These are phyloP conservation scores for Eonycteris spelaea DNA, from an alignment of 2,113 vertebrate genomes.

Conservation along the genomic window DNA sequence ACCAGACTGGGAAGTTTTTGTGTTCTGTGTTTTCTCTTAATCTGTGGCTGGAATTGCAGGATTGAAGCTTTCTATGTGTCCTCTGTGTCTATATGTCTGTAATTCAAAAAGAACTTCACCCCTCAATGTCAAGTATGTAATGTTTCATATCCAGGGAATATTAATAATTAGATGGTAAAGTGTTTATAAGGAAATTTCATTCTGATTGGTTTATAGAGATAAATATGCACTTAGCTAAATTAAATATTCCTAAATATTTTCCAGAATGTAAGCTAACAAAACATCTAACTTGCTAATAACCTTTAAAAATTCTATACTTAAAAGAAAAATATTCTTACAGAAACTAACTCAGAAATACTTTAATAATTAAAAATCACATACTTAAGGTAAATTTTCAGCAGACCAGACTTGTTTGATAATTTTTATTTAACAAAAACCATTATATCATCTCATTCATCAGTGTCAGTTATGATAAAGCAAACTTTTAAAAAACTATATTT, in stretches of 20 bases:
- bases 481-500: background rate
- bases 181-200: background rate
- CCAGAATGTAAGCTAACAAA: background rate
- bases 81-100: background rate
- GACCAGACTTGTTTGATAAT: background rate
- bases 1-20: background rate
- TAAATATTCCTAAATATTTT: background rate
- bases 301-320: background rate
- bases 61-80: background rate
- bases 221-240: background rate
- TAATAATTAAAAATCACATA: background rate
- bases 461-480: background rate
- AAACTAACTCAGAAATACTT: background rate
- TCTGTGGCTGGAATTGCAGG: background rate
- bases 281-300: background rate
- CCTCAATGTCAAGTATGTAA: background rate
- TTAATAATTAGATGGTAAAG: background rate
- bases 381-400: background rate
- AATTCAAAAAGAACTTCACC: background rate
- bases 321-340: background rate
- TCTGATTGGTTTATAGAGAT: background rate
- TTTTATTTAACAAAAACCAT: background rate
- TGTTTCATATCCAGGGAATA: background rate
- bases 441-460: background rate
- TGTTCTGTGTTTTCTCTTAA: background rate